Evolutionary conservation across 2,797 vertebrate species (phyloP).

Genomic region (Sebastes cheni): DNA sequence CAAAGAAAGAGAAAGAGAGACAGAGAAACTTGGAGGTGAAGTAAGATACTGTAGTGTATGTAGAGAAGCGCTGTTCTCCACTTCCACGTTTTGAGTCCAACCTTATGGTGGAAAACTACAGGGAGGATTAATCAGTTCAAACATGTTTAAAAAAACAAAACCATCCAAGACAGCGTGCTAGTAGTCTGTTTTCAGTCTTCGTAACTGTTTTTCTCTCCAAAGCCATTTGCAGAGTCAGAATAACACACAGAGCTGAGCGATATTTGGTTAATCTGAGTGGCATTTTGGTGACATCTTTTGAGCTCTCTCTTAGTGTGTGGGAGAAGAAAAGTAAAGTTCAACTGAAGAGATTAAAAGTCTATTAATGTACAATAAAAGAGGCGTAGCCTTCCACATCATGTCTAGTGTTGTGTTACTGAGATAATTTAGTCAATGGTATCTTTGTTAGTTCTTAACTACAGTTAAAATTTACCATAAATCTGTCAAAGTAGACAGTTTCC

Average conservation of each 20-base stretch:
- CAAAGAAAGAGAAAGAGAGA: constrained; percentile 6
- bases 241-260: neutral
- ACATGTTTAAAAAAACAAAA: neutral
- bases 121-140: neutral
- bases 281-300: constrained; percentile 53
- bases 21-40: neutral
- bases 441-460: neutral
- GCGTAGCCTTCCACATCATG: neutral
- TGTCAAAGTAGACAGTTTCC: neutral
- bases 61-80: neutral
- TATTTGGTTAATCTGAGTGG: constrained; percentile 46
- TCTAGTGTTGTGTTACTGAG: neutral
- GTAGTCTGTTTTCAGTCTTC: neutral
- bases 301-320: constrained; percentile 9
- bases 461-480: neutral
- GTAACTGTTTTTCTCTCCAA: constrained; percentile 1
- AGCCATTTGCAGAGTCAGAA: constrained; percentile 6
- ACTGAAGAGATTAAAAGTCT: neutral
- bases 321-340: constrained; percentile 23
- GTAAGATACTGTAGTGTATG: neutral
- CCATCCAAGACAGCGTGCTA: neutral
- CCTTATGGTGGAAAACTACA: neutral
- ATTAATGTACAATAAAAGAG: constrained; percentile 7
- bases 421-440: neutral
- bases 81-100: neutral